A percentile compares a stretch with the other conserved stretches of the same genome.
Conservation (phyloP, 64 coral and sea anemone species). For the Astreopora myriophthalma region DNA sequence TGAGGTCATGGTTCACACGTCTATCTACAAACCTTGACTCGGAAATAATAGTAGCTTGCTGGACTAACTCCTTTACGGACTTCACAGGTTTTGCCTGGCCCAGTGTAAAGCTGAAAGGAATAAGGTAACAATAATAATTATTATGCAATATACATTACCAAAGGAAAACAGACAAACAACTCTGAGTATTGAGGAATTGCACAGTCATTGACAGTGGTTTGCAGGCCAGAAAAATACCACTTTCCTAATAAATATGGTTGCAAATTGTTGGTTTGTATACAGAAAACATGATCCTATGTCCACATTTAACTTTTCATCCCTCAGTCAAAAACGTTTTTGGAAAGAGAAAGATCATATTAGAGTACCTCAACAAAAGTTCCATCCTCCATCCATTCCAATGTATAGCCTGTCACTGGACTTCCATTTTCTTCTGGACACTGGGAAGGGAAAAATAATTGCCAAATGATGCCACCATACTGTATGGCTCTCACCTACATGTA, state of each 20-base stretch:
- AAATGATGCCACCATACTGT: too few relatives aligned
- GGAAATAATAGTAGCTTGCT: conserved; percentile 87
- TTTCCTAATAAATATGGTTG: neutral
- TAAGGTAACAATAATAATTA: too few relatives aligned
- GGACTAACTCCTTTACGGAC: conserved; percentile 83
- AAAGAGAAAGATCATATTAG: neutral
- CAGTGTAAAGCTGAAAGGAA: conserved; percentile 75
- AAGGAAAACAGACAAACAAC: neutral
- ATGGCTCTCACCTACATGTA: too few relatives aligned
- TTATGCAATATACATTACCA: neutral
- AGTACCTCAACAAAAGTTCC: conserved; percentile 76
- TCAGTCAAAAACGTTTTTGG: neutral
- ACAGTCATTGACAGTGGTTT: too few relatives aligned
- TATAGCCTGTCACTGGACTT: conserved; percentile 86
- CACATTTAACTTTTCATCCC: neutral
- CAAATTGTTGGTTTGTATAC: neutral
- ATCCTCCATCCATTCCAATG: conserved; percentile 82
- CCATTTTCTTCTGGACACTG: conserved; percentile 89
- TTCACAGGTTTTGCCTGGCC: conserved; percentile 83
- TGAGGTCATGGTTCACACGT: too few relatives aligned
- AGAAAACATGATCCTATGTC: too few relatives aligned
- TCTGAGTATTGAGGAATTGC: neutral
- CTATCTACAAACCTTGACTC: conserved; percentile 79
- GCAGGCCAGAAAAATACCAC: too few relatives aligned
- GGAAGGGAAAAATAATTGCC: neutral